Evolutionary conservation across 2,888 invertebrate species (phyloP).

Genomic region (Exocentrus adspersus): DNA sequence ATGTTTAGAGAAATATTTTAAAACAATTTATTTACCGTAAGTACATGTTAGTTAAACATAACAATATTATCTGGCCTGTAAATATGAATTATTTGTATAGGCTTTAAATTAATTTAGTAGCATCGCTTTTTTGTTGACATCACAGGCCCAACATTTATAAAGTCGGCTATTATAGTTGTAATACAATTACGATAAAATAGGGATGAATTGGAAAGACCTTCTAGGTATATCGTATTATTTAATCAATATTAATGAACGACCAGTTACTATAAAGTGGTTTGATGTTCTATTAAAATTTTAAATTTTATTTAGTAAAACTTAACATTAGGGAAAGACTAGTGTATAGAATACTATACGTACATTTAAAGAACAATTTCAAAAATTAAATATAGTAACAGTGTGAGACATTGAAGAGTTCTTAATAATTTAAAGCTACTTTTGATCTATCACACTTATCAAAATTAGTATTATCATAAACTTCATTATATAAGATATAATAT

Average conservation of each 20-base stretch:
- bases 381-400: slow-evolving; percentile 38
- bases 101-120: slow-evolving; percentile 50
- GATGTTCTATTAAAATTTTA: slow-evolving; percentile 26
- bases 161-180: slow-evolving; percentile 33
- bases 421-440: slow-evolving; percentile 40
- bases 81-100: slow-evolving; percentile 55
- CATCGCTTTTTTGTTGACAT: slow-evolving; percentile 57
- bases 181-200: slow-evolving; percentile 32
- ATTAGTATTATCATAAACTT: slow-evolving; percentile 43
- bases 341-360: slow-evolving; percentile 45
- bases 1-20: slow-evolving; percentile 37
- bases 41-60: slow-evolving; percentile 57
- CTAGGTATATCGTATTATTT: slow-evolving; percentile 35
- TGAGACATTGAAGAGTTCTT: slow-evolving; percentile 45
- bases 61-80: slow-evolving; percentile 60
- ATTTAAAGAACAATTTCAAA: slow-evolving; percentile 48
- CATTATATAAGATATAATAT: slow-evolving; percentile 42
- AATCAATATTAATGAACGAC: slow-evolving; percentile 34
- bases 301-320: slow-evolving; percentile 26
- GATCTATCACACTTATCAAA: slow-evolving; percentile 49
- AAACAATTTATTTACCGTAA: slow-evolving; percentile 39
- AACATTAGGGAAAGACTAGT: slow-evolving; percentile 24
- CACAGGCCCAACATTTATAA: slow-evolving; percentile 55
- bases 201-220: slow-evolving; percentile 23
- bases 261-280: slow-evolving; percentile 39